These are phyloP conservation scores for Phytoseiulus persimilis DNA, from an alignment of 2,888 invertebrate genomes.

Conservation along the genomic window DNA sequence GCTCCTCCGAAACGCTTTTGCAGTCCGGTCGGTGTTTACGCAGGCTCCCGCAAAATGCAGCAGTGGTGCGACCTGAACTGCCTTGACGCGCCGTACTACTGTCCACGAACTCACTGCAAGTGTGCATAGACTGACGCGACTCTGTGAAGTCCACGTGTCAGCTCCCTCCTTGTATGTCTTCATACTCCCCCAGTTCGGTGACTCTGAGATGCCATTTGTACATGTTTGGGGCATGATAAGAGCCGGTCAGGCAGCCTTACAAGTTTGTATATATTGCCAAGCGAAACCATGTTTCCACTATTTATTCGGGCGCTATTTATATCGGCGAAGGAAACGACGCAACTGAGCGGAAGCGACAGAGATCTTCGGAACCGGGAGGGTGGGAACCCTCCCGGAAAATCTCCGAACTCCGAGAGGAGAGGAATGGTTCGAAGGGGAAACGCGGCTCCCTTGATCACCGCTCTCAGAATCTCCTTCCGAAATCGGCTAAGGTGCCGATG, in stretches of 20 bases:
- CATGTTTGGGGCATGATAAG: neutral
- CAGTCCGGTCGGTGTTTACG: constrained; percentile 15
- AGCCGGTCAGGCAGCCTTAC: neutral
- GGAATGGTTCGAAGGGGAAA: too few species aligned
- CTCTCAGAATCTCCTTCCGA: too few species aligned
- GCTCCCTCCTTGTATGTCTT: neutral
- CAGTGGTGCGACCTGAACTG: constrained; percentile 36
- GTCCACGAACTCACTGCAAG: constrained; percentile 26
- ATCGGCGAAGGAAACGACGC: neutral
- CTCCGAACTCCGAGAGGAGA: too few species aligned
- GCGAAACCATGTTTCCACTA: neutral
- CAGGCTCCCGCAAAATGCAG: constrained; percentile 8
- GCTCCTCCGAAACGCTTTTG: neutral
- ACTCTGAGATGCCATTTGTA: neutral
- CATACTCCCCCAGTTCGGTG: neutral
- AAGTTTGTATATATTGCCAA: neutral
- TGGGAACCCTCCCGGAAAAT: too few species aligned
- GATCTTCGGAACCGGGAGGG: neutral
- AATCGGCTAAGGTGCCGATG: too few species aligned
- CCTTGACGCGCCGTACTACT: constrained; percentile 19
- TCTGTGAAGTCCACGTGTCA: neutral
- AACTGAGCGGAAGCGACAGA: neutral
- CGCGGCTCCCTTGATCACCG: too few species aligned
- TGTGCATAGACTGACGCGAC: neutral
- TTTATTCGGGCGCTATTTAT: neutral